Evolutionary conservation across 2,797 vertebrate genomes (phyloP).

Genomic region (Phoeniculus purpureus): DNA sequence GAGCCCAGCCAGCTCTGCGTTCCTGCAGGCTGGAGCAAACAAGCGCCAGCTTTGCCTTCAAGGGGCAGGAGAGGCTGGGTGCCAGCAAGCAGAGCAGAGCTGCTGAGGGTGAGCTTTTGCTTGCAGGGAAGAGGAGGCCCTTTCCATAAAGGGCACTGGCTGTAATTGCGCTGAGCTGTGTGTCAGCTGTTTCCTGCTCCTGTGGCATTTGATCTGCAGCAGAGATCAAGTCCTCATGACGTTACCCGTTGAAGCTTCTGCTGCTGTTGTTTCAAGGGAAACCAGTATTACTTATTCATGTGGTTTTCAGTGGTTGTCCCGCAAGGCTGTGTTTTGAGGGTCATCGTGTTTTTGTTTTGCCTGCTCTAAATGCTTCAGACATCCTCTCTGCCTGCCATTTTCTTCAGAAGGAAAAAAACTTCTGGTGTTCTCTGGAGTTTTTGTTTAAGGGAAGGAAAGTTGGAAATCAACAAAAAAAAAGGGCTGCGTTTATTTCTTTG

Average conservation of each 20-base stretch:
- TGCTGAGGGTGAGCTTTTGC: neutral
- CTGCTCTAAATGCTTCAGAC: neutral
- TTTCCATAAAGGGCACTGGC: slow-evolving; percentile 7
- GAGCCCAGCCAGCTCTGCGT: accelerated
- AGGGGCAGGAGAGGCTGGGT: neutral
- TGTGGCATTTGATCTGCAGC: slow-evolving; percentile 52
- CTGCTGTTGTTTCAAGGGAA: slow-evolving; percentile 41
- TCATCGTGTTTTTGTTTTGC: slow-evolving; percentile 22
- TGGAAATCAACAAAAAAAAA: neutral
- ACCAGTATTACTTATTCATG: slow-evolving; percentile 37
- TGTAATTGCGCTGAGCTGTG: neutral
- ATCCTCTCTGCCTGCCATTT: neutral
- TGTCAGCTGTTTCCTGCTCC: slow-evolving; percentile 62
- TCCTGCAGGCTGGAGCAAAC: neutral
- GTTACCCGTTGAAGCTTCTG: slow-evolving; percentile 8
- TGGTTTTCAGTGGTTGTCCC: slow-evolving; percentile 40
- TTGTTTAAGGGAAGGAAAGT: neutral
- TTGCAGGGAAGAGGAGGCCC: neutral
- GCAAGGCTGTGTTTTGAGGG: neutral
- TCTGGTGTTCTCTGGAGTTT: neutral
- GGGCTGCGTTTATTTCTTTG: slow-evolving; percentile 23
- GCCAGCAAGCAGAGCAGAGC: neutral
- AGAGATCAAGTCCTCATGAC: slow-evolving; percentile 5
- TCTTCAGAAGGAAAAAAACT: neutral
- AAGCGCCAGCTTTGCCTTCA: neutral